phyloP scores from a whole-genome alignment of 2,113 vertebrate species.

The Hiodon alosoides region DNA sequence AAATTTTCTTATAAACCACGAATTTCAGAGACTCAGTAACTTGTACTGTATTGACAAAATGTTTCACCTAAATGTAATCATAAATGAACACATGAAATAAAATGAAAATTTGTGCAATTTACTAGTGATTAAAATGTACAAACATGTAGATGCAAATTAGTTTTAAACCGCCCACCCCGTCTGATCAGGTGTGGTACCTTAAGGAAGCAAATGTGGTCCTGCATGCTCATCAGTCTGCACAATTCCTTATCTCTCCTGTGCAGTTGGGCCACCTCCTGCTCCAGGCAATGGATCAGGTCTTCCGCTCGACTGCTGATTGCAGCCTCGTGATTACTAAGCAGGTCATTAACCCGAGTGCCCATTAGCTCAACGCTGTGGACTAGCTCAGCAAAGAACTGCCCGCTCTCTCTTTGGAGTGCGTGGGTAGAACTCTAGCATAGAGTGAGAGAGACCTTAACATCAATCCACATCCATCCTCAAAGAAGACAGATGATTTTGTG shows the following conservation, averaged over 20 bases:
- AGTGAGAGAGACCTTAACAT: background rate
- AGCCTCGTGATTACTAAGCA: slow-evolving; percentile 46
- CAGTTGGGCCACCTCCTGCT: slow-evolving; percentile 54
- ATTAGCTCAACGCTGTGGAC: slow-evolving; percentile 40
- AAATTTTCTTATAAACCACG: no score
- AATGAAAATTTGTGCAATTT: no score
- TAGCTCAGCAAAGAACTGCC: slow-evolving; percentile 44
- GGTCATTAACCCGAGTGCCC: slow-evolving; percentile 42
- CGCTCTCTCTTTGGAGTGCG: slow-evolving; percentile 47
- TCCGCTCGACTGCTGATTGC: slow-evolving; percentile 41
- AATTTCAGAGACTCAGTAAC: no score
- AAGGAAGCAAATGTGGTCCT: slow-evolving; percentile 54
- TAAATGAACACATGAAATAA: no score
- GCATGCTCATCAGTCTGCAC: slow-evolving; percentile 39
- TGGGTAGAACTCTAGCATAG: slow-evolving; percentile 47
- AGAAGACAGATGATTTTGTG: background rate
- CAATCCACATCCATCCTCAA: background rate
- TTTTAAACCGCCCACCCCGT: no score
- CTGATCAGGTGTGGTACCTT: slow-evolving; percentile 42
- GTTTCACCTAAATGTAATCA: no score
- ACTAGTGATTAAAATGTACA: no score
- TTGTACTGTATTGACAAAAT: no score
- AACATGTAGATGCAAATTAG: no score
- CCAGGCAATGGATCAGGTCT: slow-evolving; percentile 42
- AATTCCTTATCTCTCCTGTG: slow-evolving; percentile 49